These are phyloP conservation scores for Lasioglossum marginatum DNA, from an alignment of 2,888 invertebrate species.

Conservation along the genomic window DNA sequence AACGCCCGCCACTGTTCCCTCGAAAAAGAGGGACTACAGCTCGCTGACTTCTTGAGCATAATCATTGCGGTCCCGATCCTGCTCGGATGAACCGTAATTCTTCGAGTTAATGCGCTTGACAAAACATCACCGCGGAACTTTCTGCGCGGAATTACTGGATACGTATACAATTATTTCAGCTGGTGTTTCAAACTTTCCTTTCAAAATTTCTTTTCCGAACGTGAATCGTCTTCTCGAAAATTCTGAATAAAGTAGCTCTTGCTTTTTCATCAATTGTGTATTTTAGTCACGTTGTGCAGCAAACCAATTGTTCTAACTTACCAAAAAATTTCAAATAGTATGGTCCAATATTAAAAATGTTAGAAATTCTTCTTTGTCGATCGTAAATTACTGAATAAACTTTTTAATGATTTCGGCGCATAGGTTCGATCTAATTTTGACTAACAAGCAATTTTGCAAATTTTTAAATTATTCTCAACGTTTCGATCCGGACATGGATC, in stretches of 20 bases:
- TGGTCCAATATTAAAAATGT: too few species aligned
- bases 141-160: background rate
- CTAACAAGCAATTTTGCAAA: too few species aligned
- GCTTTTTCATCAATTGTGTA: too few species aligned
- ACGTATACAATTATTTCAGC: background rate
- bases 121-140: background rate
- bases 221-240: background rate
- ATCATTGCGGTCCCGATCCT: background rate
- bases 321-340: too few species aligned
- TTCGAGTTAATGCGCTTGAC: background rate
- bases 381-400: too few species aligned
- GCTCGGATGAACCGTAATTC: constrained; percentile 5
- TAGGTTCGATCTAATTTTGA: too few species aligned
- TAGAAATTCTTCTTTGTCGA: too few species aligned
- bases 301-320: too few species aligned
- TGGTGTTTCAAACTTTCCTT: background rate
- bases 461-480: too few species aligned
- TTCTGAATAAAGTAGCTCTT: background rate
- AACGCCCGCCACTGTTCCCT: background rate
- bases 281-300: too few species aligned
- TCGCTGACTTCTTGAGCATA: background rate
- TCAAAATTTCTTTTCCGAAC: background rate
- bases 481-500: too few species aligned
- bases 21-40: background rate
- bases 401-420: too few species aligned